A percentile compares a stretch with the other conserved stretches of the same genome.
Conservation (phyloP, 2,113 vertebrate genomes). For the Indicator maculatus region DNA sequence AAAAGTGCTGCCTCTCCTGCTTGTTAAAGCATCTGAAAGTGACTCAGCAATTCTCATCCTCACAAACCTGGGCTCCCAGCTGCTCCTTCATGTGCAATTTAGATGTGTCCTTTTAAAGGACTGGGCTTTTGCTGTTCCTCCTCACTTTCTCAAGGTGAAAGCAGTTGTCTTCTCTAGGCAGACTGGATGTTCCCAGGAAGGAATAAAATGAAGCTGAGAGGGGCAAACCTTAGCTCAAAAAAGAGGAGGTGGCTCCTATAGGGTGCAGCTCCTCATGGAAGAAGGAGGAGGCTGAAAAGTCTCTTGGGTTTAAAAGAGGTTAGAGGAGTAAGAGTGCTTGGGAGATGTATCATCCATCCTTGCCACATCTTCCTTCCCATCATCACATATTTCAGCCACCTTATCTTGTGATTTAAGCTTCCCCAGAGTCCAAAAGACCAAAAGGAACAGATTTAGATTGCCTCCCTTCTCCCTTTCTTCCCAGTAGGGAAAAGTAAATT, state of each 20-base stretch:
- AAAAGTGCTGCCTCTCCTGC: not conserved
- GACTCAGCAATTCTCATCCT: not conserved
- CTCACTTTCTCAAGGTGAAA: not conserved
- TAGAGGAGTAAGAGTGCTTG: not conserved
- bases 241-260: not conserved
- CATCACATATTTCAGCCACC: fast-evolving
- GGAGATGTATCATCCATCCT: not conserved
- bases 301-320: not conserved
- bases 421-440: too few relatives aligned
- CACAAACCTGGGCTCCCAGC: not conserved
- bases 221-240: not conserved
- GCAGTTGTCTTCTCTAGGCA: not conserved
- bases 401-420: too few relatives aligned
- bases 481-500: too few relatives aligned
- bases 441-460: too few relatives aligned
- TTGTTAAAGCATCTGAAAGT: not conserved
- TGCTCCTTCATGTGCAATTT: not conserved
- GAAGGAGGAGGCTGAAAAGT: not conserved
- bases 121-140: not conserved
- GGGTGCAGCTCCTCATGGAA: not conserved
- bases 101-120: not conserved
- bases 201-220: not conserved
- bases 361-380: not conserved
- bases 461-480: too few relatives aligned
- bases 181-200: not conserved